phyloP scores from a whole-genome alignment of 2,888 invertebrate genomes.

The Sthenelais limicola region DNA sequence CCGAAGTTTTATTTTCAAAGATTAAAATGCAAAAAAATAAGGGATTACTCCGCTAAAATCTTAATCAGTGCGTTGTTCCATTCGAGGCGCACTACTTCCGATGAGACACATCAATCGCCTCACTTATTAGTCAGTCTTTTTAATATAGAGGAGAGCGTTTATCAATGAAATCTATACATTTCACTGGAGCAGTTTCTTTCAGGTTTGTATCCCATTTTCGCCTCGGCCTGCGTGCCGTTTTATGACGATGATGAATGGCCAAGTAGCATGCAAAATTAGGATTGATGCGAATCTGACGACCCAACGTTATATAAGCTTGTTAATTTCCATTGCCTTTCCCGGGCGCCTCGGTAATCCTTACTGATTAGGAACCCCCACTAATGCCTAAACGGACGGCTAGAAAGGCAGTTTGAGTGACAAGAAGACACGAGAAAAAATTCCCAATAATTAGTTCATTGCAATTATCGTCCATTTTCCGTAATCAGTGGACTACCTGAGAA shows the following conservation, averaged over 20 bases:
- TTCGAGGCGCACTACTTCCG: too few species aligned
- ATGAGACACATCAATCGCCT: too few species aligned
- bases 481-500: conserved; percentile 25
- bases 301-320: conserved; percentile 29
- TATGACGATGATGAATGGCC: conserved; percentile 30
- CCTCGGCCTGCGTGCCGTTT: too few species aligned
- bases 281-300: conserved; percentile 35
- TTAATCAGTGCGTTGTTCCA: too few species aligned
- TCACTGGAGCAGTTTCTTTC: too few species aligned
- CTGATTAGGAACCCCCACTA: conserved; percentile 6
- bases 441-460: conserved; percentile 5
- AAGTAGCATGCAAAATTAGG: conserved; percentile 29
- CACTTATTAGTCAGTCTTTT: too few species aligned
- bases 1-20: too few species aligned
- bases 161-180: too few species aligned
- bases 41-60: too few species aligned
- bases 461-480: conserved; percentile 31
- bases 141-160: too few species aligned
- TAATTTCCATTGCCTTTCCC: conserved; percentile 24
- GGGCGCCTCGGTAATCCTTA: not conserved
- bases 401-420: conserved; percentile 21
- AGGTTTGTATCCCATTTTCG: too few species aligned
- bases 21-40: too few species aligned
- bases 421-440: conserved; percentile 10
- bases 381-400: conserved; percentile 1